Conservation (phyloP, 1,140 invertebrate species). For the Aleiodes sp. region DNA sequence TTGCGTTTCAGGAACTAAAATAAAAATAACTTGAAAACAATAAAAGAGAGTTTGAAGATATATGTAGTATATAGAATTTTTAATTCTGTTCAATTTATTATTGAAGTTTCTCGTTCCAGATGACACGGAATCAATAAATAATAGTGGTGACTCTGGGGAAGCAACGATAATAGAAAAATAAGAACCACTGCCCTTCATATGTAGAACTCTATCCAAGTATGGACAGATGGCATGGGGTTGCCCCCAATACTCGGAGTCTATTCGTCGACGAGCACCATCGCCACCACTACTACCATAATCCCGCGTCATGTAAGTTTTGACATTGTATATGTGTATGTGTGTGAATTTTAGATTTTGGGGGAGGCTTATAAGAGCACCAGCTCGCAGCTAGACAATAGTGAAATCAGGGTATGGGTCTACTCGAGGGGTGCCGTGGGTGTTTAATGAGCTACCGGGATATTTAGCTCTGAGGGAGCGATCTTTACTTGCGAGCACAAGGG, state of each 20-base stretch:
- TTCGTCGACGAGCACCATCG: too few relatives aligned
- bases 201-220: constrained; percentile 30
- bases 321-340: constrained; percentile 21
- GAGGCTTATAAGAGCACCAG: constrained; percentile 19
- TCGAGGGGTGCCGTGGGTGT: constrained; percentile 60
- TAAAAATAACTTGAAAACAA: background rate
- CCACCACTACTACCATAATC: constrained; percentile 17
- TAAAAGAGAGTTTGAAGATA: background rate
- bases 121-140: background rate
- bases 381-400: constrained; percentile 55
- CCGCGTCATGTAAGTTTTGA: constrained; percentile 20
- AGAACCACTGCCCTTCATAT: constrained; percentile 54
- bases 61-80: too few relatives aligned
- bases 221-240: constrained; percentile 48
- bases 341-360: background rate
- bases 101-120: too few relatives aligned
- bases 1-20: background rate
- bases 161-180: constrained; percentile 28
- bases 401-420: constrained; percentile 56
- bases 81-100: too few relatives aligned
- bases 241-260: constrained; percentile 27
- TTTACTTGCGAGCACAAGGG: background rate
- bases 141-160: too few relatives aligned
- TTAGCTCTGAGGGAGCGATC: background rate
- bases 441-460: constrained; percentile 63